These are phyloP conservation scores for Cottus gobio DNA, from an alignment of 2,113 vertebrate genomes.

Conservation along the genomic window DNA sequence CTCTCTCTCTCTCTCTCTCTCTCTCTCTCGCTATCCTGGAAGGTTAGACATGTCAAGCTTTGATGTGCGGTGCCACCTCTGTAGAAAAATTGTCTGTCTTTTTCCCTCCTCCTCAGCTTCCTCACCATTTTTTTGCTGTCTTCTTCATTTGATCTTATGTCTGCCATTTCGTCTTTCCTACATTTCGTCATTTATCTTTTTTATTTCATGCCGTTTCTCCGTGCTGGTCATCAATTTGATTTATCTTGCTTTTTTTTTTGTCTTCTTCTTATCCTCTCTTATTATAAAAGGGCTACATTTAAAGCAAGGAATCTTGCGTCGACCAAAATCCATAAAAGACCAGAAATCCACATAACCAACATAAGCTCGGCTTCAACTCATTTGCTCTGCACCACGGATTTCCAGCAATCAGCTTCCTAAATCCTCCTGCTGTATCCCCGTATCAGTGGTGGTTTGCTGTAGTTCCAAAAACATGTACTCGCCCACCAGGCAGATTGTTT, in stretches of 20 bases:
- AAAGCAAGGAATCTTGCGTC: constrained; percentile 20
- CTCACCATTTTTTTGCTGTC: constrained; percentile 34
- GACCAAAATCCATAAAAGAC: constrained; percentile 51
- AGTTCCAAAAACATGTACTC: constrained; percentile 33
- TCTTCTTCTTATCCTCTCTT: not conserved
- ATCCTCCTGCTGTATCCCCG: constrained; percentile 28
- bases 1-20: constrained; percentile 1
- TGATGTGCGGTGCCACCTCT: constrained; percentile 57
- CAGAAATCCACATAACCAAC: constrained; percentile 42
- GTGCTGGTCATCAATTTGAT: constrained; percentile 49
- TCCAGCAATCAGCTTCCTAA: constrained; percentile 62
- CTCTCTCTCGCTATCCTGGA: constrained; percentile 31
- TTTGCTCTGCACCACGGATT: constrained; percentile 47
- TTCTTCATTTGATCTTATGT: constrained; percentile 35
- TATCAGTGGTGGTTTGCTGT: constrained; percentile 46
- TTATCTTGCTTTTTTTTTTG: not conserved
- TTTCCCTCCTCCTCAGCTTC: constrained; percentile 32
- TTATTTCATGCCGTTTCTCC: constrained; percentile 33
- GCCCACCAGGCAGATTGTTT: constrained; percentile 53
- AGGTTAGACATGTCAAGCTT: constrained; percentile 65
- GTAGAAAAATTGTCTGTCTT: constrained; percentile 49
- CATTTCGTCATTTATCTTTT: constrained; percentile 54
- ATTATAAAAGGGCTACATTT: constrained; percentile 1
- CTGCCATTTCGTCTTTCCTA: constrained; percentile 17
- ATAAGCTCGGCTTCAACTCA: constrained; percentile 31